Conservation (phyloP, 2,888 invertebrate species). For the Troglohyphantes excavatus region DNA sequence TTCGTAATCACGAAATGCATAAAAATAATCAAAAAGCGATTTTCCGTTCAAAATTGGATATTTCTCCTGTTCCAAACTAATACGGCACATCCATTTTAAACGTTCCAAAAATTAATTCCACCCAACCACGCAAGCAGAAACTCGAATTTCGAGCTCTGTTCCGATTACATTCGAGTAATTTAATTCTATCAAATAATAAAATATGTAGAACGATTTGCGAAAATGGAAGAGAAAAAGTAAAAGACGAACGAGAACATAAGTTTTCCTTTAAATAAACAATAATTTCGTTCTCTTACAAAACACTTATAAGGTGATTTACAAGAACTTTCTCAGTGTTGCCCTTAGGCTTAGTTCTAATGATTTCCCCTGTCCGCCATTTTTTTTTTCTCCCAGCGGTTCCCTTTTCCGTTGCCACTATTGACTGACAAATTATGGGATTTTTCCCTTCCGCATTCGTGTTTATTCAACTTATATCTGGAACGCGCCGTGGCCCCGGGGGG, state of each 20-base stretch:
- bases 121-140: not conserved
- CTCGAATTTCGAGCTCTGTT: not conserved
- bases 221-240: not conserved
- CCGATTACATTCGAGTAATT: not conserved
- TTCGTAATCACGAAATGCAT: not conserved
- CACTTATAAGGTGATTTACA: conserved; percentile 59
- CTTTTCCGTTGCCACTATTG: conserved; percentile 56
- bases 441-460: conserved; percentile 40
- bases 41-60: not conserved
- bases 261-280: conserved; percentile 59
- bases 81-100: not conserved
- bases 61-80: not conserved
- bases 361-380: conserved; percentile 42
- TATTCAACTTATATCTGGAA: conserved; percentile 57
- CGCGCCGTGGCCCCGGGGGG: conserved; percentile 6
- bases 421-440: conserved; percentile 61
- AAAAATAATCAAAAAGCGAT: not conserved
- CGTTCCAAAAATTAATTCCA: conserved; percentile 8
- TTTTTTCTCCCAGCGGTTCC: not conserved
- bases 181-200: conserved; percentile 32
- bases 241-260: not conserved
- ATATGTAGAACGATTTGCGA: conserved; percentile 8
- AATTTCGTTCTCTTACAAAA: conserved; percentile 52
- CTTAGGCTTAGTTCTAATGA: conserved; percentile 42
- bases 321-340: conserved; percentile 25